phyloP scores from a whole-genome alignment of 2,797 vertebrate species.

The Mionectes olivaceus region DNA sequence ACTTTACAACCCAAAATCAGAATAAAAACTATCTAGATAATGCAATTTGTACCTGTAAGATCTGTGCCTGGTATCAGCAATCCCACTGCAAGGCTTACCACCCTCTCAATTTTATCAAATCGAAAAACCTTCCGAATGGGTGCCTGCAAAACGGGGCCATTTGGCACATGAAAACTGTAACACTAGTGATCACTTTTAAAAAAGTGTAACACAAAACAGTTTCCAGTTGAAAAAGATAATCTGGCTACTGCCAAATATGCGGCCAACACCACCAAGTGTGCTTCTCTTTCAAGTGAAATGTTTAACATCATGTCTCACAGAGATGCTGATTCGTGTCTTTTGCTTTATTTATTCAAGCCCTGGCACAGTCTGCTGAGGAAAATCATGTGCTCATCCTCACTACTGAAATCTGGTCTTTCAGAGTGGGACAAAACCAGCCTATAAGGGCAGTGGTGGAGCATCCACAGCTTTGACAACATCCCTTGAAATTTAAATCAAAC shows the following conservation, averaged over 20 bases:
- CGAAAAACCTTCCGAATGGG: background rate
- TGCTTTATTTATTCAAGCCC: background rate
- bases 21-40: background rate
- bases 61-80: background rate
- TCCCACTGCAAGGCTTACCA: background rate
- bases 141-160: background rate
- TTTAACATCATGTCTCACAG: background rate
- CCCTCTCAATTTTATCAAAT: background rate
- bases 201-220: background rate
- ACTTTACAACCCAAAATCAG: background rate
- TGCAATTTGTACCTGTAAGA: background rate
- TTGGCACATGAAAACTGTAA: background rate
- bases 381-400: background rate
- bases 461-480: background rate
- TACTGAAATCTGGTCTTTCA: background rate
- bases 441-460: background rate
- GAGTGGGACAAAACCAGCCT: background rate
- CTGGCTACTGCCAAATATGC: background rate
- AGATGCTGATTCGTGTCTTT: background rate
- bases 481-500: background rate
- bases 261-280: background rate
- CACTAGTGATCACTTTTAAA: background rate
- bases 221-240: background rate
- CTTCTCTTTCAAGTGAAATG: background rate
- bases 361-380: background rate